Base-by-base conservation (phyloP, 1,140 invertebrate species). In the Acromyrmex heyeri region DNA sequence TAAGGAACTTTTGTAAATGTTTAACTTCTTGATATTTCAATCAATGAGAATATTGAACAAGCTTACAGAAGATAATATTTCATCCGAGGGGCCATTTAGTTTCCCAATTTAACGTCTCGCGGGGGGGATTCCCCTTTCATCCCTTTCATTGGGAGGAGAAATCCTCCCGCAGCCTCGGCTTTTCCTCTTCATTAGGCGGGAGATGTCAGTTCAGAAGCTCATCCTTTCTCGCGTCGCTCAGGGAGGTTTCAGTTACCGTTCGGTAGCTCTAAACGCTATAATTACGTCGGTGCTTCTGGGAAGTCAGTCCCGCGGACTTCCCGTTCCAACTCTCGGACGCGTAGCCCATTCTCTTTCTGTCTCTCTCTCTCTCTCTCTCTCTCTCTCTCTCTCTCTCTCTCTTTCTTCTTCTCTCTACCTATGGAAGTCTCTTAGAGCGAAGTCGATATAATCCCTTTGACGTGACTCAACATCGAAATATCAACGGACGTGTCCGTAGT, bases 221-320 rank as follows among this genome's bases (percentile, higher is more conserved):
- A 27, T 57, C 50, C n/a, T 70, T 44, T 59, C 75, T 79, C 65
- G 64, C 38, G 44, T 67, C 21, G 50, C 76, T 55, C 55, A 73
- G 44, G 81, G 59, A 90, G 57, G 69, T 90, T 83, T 90, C 85
- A 27, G 90, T 88, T 87, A 87, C 70, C 90, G 90, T 91, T 91
- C 90, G 86, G 90, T 91, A 89, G 90, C 88, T 83, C 81, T 82
- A 69, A 91, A 91, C 90, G 87, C 73, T 89, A 73, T 91, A 91
- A 91, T 91, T 91, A 91, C 86, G 77, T 50, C 44, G 70, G 48
- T 65, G 75, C 85, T 89, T 70, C 88, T 27, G 64, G 61, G 73
- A 78, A 87, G 57, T 83, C 53, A 48, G 69, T 83, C 57, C 69
- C 30, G 50, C 73, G 59, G 48, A 86, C 76, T 85, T 69, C 55